Percentiles rank a stretch among this genome's conserved stretches.
These are phyloP conservation scores for Dynastes grantii DNA, from an alignment of 2,888 invertebrate genomes.

Conservation along the genomic window DNA sequence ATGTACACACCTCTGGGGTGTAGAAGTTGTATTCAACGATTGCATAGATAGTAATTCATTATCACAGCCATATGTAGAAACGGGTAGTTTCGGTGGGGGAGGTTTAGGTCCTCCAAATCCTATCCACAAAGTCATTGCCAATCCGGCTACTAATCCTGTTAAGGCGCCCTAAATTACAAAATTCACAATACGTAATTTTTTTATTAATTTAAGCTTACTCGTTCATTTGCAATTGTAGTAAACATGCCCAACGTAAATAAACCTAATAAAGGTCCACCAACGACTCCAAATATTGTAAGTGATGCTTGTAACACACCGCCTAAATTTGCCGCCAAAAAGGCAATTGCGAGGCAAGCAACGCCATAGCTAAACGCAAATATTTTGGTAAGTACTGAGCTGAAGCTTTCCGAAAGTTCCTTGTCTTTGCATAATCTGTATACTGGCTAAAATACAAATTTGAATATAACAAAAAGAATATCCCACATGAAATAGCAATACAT, in stretches of 20 bases:
- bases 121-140: conserved; percentile 85
- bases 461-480: neutral
- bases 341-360: conserved; percentile 81
- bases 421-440: conserved; percentile 63
- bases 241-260: conserved; percentile 89
- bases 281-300: conserved; percentile 86
- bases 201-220: conserved; percentile 66
- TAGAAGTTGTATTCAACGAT: conserved; percentile 28
- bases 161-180: conserved; percentile 79
- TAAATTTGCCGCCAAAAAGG: conserved; percentile 84
- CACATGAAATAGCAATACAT: too few species aligned
- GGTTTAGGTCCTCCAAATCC: conserved; percentile 89
- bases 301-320: conserved; percentile 89
- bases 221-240: conserved; percentile 79
- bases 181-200: neutral
- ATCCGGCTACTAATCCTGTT: conserved; percentile 77
- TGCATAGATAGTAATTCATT: conserved; percentile 24
- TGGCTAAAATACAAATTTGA: conserved; percentile 61
- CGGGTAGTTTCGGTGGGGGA: conserved; percentile 72
- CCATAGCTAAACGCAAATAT: conserved; percentile 82
- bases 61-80: conserved; percentile 75
- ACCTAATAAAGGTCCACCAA: conserved; percentile 88
- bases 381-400: conserved; percentile 73
- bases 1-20: conserved; percentile 16
- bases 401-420: conserved; percentile 60